Evolutionary conservation across 2,113 vertebrate species (phyloP).

Genomic region (Hemiscyllium ocellatum): DNA sequence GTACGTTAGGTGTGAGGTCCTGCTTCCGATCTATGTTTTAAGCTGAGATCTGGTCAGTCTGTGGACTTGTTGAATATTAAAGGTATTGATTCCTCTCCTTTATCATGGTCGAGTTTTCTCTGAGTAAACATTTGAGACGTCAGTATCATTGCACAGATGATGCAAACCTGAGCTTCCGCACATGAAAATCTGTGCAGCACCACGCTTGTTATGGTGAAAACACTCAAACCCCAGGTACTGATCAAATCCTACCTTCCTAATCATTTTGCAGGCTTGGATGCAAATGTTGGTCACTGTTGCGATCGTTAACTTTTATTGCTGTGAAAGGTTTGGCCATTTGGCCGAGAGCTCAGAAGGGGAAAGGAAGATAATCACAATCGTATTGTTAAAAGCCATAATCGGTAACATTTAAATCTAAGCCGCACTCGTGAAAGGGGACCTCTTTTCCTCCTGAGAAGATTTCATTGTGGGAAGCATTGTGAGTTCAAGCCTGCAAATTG

Average conservation of each 20-base stretch:
- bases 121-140: background rate
- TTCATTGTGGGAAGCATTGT: conserved; percentile 55
- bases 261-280: background rate
- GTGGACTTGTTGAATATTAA: background rate
- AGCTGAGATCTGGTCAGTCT: background rate
- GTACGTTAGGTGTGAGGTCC: too few species aligned
- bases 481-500: conserved; percentile 85
- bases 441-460: conserved; percentile 77
- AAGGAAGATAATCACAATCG: conserved; percentile 55
- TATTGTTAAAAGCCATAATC: conserved; percentile 69
- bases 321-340: background rate
- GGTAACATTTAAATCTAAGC: conserved; percentile 63
- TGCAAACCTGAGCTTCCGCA: background rate
- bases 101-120: background rate
- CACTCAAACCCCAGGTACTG: background rate
- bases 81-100: background rate
- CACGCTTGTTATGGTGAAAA: background rate
- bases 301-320: background rate
- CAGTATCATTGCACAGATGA: background rate
- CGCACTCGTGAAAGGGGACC: conserved; percentile 81
- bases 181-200: background rate
- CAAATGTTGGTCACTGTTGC: background rate
- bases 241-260: background rate
- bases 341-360: background rate
- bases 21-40: too few species aligned